Percentiles rank a stretch among this genome's conserved stretches.
Conservation (phyloP, 2,797 vertebrate species). For the Lagodon rhomboides region DNA sequence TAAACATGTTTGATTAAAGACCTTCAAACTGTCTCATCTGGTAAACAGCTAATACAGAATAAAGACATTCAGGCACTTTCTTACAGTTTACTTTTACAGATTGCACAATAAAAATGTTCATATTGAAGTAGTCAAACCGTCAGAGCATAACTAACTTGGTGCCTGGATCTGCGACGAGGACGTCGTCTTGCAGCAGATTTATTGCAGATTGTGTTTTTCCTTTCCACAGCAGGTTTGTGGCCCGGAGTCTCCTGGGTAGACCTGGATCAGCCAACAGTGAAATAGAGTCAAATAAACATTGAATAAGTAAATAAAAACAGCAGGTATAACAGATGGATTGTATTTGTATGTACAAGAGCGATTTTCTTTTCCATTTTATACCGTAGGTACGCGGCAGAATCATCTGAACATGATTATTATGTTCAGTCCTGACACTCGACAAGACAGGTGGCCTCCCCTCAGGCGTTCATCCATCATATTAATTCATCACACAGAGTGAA, state of each 20-base stretch:
- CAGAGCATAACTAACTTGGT: constrained; percentile 86
- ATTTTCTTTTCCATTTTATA: background rate
- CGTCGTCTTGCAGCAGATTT: constrained; percentile 91
- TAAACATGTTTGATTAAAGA: background rate
- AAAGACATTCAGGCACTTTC: background rate
- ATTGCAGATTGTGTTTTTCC: constrained; percentile 93
- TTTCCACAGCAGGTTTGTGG: constrained; percentile 94
- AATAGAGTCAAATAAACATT: background rate
- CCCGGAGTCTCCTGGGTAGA: constrained; percentile 91
- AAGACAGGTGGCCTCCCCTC: background rate
- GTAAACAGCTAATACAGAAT: background rate
- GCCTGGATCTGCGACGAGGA: constrained; percentile 94
- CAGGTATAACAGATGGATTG: background rate
- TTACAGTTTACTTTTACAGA: background rate
- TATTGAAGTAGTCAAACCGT: background rate
- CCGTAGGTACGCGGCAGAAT: background rate
- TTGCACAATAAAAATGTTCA: background rate
- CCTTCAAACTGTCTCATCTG: background rate
- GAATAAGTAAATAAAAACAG: background rate
- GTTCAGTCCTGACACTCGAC: background rate
- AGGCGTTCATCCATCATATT: background rate
- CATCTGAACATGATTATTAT: background rate
- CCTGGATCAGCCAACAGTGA: constrained; percentile 77
- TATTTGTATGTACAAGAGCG: background rate
- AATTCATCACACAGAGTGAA: constrained; percentile 9